phyloP scores from a whole-genome alignment of 2,113 vertebrate genomes.

The Pao palembangensis region DNA sequence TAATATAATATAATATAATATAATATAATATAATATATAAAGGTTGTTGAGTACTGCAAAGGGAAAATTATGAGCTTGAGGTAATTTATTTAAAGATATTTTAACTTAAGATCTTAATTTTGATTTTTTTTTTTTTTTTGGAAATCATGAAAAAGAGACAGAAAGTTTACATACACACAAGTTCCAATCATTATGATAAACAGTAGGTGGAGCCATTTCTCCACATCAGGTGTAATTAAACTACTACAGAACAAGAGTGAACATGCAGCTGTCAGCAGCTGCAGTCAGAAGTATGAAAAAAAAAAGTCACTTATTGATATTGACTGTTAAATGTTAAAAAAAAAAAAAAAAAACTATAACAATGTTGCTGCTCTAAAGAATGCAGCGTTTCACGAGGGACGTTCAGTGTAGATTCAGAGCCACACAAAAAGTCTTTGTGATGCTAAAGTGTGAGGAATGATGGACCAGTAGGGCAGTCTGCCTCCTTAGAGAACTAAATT shows the following conservation, averaged over 20 bases:
- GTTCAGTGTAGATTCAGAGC: constrained; percentile 1
- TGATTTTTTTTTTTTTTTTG: no score
- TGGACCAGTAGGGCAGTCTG: constrained; percentile 9
- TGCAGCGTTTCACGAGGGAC: background rate
- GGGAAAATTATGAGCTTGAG: no score
- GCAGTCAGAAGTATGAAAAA: background rate
- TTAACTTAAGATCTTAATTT: no score
- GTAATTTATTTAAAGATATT: no score
- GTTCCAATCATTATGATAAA: background rate
- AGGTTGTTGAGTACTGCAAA: no score
- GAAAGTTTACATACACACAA: no score
- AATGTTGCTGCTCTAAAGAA: background rate
- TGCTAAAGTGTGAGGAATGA: constrained; percentile 29
- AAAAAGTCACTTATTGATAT: background rate
- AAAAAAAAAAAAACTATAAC: no score
- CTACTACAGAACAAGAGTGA: background rate
- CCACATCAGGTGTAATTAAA: background rate
- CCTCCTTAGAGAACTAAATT: constrained; percentile 22
- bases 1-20: no score
- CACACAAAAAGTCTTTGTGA: constrained; percentile 14
- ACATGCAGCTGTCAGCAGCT: background rate
- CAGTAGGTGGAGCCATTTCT: background rate
- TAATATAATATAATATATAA: no score
- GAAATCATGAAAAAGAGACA: no score
- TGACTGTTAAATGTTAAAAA: no score